These are phyloP conservation scores for Canis aureus DNA, from an alignment of 2,113 vertebrate species.

Conservation along the genomic window DNA sequence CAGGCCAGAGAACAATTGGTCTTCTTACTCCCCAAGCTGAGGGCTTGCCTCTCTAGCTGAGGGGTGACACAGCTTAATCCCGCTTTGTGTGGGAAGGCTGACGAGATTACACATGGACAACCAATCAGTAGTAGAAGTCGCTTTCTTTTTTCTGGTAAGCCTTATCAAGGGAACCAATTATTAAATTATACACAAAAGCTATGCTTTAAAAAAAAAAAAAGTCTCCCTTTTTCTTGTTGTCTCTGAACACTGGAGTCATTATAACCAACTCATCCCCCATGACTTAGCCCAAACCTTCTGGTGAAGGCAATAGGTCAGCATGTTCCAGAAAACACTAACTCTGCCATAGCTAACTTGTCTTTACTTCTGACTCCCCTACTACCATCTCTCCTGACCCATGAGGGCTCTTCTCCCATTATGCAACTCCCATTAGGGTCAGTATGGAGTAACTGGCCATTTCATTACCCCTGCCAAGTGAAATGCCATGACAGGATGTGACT, in stretches of 20 bases:
- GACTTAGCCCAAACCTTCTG: conserved; percentile 5
- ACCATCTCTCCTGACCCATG: background rate
- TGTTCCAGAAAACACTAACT: background rate
- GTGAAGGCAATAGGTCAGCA: background rate
- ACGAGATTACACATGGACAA: background rate
- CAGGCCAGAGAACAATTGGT: background rate
- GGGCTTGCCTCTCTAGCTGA: background rate
- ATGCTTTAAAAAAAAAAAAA: background rate
- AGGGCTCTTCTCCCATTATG: background rate
- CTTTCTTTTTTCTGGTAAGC: conserved; percentile 7
- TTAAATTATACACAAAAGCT: conserved; percentile 12
- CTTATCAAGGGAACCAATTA: conserved; percentile 32
- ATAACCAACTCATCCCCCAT: background rate
- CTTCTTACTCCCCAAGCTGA: background rate
- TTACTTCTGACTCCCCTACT: background rate
- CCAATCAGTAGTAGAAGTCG: background rate
- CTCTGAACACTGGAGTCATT: conserved; percentile 5
- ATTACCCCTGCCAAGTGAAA: no score
- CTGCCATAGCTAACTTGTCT: background rate
- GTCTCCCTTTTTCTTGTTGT: background rate
- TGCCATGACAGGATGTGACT: background rate
- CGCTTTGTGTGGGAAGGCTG: background rate
- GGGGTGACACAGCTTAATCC: background rate
- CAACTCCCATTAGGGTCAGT: no score
- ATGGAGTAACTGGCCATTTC: background rate